Evolutionary conservation across 1,140 invertebrate genomes (phyloP).

Genomic region (Drosophila neocordata): DNA sequence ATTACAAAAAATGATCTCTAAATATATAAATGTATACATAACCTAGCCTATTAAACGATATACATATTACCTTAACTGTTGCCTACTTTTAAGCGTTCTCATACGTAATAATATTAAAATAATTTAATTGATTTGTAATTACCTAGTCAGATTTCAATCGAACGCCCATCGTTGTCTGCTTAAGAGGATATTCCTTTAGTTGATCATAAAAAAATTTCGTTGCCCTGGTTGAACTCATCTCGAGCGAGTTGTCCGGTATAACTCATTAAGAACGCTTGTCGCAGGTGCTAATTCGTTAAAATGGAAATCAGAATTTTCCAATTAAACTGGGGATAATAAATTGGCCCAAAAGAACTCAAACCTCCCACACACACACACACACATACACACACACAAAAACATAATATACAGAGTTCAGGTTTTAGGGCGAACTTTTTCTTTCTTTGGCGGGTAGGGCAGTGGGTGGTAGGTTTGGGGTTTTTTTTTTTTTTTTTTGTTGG

Average conservation of each 20-base stretch:
- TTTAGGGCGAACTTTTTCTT: conserved; percentile 28
- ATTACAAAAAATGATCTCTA: too few relatives aligned
- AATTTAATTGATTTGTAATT: too few relatives aligned
- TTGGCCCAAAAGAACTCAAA: conserved; percentile 55
- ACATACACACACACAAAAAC: conserved; percentile 4
- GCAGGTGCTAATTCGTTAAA: conserved; percentile 81
- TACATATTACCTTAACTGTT: background rate
- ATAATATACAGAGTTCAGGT: conserved; percentile 12
- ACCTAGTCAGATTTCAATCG: too few relatives aligned
- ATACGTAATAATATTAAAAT: too few relatives aligned
- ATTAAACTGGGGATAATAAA: conserved; percentile 81
- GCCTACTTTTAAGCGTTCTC: background rate
- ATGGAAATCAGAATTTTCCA: conserved; percentile 82
- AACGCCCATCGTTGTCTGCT: too few relatives aligned
- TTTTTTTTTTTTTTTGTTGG: conserved; percentile 1
- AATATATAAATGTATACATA: too few relatives aligned
- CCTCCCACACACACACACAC: conserved; percentile 20
- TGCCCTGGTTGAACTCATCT: conserved; percentile 43
- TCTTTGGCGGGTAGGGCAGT: background rate
- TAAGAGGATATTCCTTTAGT: background rate
- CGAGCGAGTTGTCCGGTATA: conserved; percentile 65
- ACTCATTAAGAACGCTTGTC: conserved; percentile 79
- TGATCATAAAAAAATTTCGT: background rate
- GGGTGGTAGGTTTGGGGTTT: conserved; percentile 9
- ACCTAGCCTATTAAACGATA: too few relatives aligned